phyloP scores from a whole-genome alignment of 2,113 vertebrate species.

The Epinephelus fuscoguttatus region DNA sequence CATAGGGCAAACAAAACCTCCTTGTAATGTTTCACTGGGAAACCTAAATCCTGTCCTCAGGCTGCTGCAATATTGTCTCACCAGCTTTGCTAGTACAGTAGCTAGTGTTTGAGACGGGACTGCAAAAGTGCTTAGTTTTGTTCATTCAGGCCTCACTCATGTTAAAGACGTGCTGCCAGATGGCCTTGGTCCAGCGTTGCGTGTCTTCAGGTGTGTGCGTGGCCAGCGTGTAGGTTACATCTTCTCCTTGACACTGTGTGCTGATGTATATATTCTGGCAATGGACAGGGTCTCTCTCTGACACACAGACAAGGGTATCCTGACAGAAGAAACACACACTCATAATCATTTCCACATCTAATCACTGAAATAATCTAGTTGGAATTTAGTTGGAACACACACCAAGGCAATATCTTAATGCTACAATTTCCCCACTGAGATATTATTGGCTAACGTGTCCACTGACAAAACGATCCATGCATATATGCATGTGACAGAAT shows the following conservation, averaged over 20 bases:
- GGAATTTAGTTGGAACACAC: not conserved
- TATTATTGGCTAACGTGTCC: not conserved
- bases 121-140: not conserved
- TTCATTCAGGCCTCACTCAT: slow-evolving; percentile 84
- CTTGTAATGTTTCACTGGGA: too few relatives aligned
- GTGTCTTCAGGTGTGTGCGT: slow-evolving; percentile 79
- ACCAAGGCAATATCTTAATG: not conserved
- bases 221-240: slow-evolving; percentile 82
- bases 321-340: slow-evolving; percentile 15
- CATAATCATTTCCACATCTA: not conserved
- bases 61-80: too few relatives aligned
- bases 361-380: not conserved
- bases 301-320: slow-evolving; percentile 53
- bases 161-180: slow-evolving; percentile 91
- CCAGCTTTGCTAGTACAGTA: too few relatives aligned
- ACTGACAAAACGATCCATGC: not conserved
- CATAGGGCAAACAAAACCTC: too few relatives aligned
- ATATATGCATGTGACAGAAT: not conserved
- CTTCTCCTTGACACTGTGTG: slow-evolving; percentile 82
- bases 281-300: slow-evolving; percentile 79
- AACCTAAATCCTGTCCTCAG: too few relatives aligned
- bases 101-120: not conserved
- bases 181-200: slow-evolving; percentile 88
- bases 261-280: slow-evolving; percentile 84
- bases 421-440: not conserved